Base-by-base conservation (phyloP, 2,797 vertebrate species). In the Hipposideros larvatus region DNA sequence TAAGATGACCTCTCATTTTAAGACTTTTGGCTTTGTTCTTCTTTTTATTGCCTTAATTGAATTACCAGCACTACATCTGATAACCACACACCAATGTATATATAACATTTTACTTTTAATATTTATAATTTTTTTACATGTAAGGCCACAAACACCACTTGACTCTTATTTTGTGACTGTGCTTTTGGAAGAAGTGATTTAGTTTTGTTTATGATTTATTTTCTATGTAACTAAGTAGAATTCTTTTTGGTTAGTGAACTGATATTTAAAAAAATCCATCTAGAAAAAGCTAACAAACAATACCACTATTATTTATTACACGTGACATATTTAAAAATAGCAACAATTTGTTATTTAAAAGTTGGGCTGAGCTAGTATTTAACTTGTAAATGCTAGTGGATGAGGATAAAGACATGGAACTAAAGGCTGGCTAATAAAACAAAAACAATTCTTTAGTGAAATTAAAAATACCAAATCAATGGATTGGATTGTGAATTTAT, bases 261-360 rank as follows among this genome's bases (percentile, higher is more conserved):
- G 46, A 68, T 82, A 53, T 5, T 88, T 59, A 55, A 87, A 79
- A 75, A 84, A 83, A 51, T 43, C 24, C 46, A 28, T 63, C 26
- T 71, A 77, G 51, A 46, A 84, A 90, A 96, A 84, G 34, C 34
- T 88, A 79, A 46, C n/a, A 16, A 79, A 71, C 46, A 73, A 24
- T 90, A 82, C 11, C 61, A 37, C 13, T 34, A 21, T 83, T 89
- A 61, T 41, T 87, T 91, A 71, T 87, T 90, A 22, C 7, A 34
- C n/a, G n/a, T 57, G 61, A 77, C 51, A 46, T 41, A 55, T 75
- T 93, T 82, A 65, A 84, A 95, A 96, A 53, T 77, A 83, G n/a
- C 10, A 77, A 63, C 9, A 66, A 66, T 93, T 91, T 96, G 59
- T 92, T 79, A 80, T 92, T 94, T 90, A 87, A 91, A 93, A 46